Base-by-base conservation (phyloP, 2,113 vertebrate genomes). In the Microcebus lehilahytsara region DNA sequence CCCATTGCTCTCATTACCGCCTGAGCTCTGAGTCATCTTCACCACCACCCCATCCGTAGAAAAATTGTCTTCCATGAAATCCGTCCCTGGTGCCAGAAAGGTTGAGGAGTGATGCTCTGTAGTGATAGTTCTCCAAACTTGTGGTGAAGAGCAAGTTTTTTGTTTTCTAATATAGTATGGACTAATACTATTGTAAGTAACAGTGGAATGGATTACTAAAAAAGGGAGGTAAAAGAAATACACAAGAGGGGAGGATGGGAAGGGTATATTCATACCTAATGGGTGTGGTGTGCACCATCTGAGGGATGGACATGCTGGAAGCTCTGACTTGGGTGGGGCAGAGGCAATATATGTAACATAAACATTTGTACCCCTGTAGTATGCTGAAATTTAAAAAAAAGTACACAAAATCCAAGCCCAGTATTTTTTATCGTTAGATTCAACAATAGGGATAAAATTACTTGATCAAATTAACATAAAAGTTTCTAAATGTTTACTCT, bases 351-450 rank as follows among this genome's bases (percentile, higher is more conserved):
- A 53, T 53, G 51, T 53, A 53, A 17, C 51, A 53, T 53, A 53
- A 53, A 53, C 51, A 17, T 53, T 53, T 53, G 51, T 53, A 17
- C 51, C 51, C 51, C 51, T 17, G 51, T 53, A 53, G 51, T 53
- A 53, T 53, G 51, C 14, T 53, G 51, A 16, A 53, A 53, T 53
- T 17, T 5, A 17, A 17, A 13, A 69, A 95, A 58, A 87, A 64
- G 37, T 56, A 85, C 1, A 22, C 6, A 85, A 6, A 79, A 84
- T n/a, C 3, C 13, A 85, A 75, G 9, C 66, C 62, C 40, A 60
- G 3, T 92, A 71, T 85, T 92, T 92, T 93, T 83, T 87, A 89
- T 72, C 91, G 51, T 94, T 88, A 94, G 27, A 19, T 66, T 92
- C n/a, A 89, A 23, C n/a, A 85, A 46, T 58, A 62, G 60, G 23